Evolutionary conservation across 2,888 invertebrate species (phyloP).

Genomic region (Pyralis farinalis): DNA sequence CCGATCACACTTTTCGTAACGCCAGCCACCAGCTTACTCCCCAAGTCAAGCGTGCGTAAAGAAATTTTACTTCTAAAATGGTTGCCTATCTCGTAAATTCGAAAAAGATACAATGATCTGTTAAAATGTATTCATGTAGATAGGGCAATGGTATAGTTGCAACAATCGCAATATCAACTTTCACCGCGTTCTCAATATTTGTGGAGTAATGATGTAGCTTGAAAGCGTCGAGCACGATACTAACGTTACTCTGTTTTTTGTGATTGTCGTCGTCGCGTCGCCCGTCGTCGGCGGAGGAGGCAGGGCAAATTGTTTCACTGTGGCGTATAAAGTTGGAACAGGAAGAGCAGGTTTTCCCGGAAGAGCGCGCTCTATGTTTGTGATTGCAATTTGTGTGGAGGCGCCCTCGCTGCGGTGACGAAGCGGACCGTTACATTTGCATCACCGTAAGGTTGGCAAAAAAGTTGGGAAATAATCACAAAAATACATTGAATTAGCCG

Average conservation of each 20-base stretch:
- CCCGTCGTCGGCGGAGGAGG: neutral
- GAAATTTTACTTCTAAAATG: too few species aligned
- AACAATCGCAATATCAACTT: constrained; percentile 25
- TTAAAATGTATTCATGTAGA: too few species aligned
- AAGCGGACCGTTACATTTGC: constrained; percentile 52
- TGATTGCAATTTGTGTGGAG: constrained; percentile 22
- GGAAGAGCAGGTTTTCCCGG: constrained; percentile 4
- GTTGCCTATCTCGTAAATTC: too few species aligned
- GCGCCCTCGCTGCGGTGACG: constrained; percentile 30
- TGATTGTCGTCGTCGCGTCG: neutral
- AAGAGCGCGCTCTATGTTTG: constrained; percentile 8
- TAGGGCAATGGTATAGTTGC: neutral
- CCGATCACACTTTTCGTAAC: too few species aligned
- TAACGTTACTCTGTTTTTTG: neutral
- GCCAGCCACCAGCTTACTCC: too few species aligned
- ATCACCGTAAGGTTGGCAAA: constrained; percentile 40
- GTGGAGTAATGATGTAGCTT: constrained; percentile 35
- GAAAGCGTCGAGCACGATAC: constrained; percentile 7
- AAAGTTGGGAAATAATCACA: neutral
- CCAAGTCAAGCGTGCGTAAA: too few species aligned
- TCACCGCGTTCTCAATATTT: constrained; percentile 44
- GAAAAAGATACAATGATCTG: too few species aligned
- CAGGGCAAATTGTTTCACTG: neutral
- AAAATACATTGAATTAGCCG: too few species aligned
- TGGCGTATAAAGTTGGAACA: constrained; percentile 3